Evolutionary conservation across 2,888 invertebrate genomes (phyloP).

Genomic region (Agonum fuliginosum): DNA sequence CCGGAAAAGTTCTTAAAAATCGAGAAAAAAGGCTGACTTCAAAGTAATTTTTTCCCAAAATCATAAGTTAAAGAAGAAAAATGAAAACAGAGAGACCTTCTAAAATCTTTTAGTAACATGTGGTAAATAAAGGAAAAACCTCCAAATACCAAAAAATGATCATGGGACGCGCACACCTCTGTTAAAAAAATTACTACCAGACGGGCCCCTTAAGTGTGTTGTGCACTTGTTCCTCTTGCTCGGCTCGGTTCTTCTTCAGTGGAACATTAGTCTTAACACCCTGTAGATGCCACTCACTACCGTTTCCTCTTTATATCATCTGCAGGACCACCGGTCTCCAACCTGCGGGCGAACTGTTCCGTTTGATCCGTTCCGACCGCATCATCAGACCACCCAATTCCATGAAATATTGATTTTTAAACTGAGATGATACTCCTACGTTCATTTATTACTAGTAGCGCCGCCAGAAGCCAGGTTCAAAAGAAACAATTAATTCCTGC

Average conservation of each 20-base stretch:
- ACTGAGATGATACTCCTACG: slow-evolving; percentile 42
- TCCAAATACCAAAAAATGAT: too few species aligned
- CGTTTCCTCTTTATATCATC: slow-evolving; percentile 1
- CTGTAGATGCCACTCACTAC: slow-evolving; percentile 18
- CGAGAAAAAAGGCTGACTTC: too few species aligned
- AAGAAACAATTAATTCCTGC: slow-evolving; percentile 15
- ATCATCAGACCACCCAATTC: slow-evolving; percentile 53
- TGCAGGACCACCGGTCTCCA: slow-evolving; percentile 37
- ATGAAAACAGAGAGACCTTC: too few species aligned
- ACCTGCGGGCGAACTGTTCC: slow-evolving; percentile 25
- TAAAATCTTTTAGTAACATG: too few species aligned
- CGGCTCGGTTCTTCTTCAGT: not conserved
- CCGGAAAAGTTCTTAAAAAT: too few species aligned
- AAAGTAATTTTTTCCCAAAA: too few species aligned
- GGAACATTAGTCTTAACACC: slow-evolving; percentile 42
- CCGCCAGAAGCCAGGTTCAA: slow-evolving; percentile 3
- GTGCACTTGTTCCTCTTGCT: not conserved
- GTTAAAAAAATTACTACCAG: too few species aligned
- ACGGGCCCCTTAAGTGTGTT: too few species aligned
- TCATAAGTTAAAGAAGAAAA: too few species aligned
- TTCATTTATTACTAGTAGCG: slow-evolving; percentile 50
- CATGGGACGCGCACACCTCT: too few species aligned
- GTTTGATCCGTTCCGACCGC: slow-evolving; percentile 35
- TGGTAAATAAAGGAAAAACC: too few species aligned
- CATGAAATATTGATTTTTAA: slow-evolving; percentile 59